These are phyloP conservation scores for Pachydiplax longipennis DNA, from an alignment of 2,888 invertebrate species.

Conservation along the genomic window DNA sequence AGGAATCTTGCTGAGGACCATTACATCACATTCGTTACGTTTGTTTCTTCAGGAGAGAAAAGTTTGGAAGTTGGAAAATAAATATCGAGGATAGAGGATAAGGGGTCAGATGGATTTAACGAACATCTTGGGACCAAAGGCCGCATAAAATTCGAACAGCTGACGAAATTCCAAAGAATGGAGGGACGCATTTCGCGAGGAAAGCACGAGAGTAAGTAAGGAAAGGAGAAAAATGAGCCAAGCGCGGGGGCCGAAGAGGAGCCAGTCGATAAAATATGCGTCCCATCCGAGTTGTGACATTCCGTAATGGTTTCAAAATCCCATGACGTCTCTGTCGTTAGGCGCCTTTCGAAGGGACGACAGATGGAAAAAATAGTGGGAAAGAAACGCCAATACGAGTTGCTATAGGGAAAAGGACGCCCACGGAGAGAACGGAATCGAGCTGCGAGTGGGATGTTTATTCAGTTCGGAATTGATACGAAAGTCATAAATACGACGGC, in stretches of 20 bases:
- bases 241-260: not conserved
- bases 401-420: not conserved
- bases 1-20: not conserved
- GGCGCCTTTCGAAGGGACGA: not conserved
- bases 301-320: constrained; percentile 14
- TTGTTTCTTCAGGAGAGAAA: constrained; percentile 13
- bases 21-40: constrained; percentile 4
- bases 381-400: not conserved
- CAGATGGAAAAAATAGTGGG: not conserved
- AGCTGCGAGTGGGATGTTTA: not conserved
- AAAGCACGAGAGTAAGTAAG: not conserved
- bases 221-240: not conserved
- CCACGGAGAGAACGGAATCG: not conserved
- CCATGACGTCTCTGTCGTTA: constrained; percentile 28
- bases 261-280: not conserved
- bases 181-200: not conserved
- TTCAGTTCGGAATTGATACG: not conserved
- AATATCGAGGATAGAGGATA: not conserved
- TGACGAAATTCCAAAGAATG: not conserved
- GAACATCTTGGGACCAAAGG: too few relatives aligned
- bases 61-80: not conserved
- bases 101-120: too few relatives aligned
- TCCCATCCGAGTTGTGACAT: constrained; percentile 23
- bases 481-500: too few relatives aligned
- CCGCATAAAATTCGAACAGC: not conserved